Conservation (phyloP, 2,113 vertebrate genomes). For the Nannobrachium achirus region DNA sequence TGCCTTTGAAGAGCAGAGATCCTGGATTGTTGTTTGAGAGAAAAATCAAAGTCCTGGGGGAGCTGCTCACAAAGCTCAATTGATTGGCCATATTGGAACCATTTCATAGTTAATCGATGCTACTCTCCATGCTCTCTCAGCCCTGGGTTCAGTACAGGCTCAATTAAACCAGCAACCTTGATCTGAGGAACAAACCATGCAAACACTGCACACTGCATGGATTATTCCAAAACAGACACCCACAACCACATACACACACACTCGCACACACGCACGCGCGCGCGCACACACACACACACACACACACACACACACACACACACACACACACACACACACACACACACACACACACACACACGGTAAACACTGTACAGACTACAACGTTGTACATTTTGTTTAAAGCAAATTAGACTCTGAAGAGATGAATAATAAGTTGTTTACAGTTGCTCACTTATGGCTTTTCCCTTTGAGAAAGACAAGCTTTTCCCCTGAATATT, state of each 20-base stretch:
- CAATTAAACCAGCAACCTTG: conserved; percentile 78
- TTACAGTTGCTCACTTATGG: conserved; percentile 33
- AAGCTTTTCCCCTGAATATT: conserved; percentile 26
- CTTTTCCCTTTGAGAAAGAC: conserved; percentile 15
- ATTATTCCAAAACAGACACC: conserved; percentile 48
- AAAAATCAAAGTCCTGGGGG: conserved; percentile 75
- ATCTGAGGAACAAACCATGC: conserved; percentile 64
- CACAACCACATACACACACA: neutral
- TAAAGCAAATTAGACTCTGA: conserved; percentile 15
- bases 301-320: conserved; percentile 4
- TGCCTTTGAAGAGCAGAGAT: conserved; percentile 75
- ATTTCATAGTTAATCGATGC: conserved; percentile 82
- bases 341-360: conserved; percentile 1
- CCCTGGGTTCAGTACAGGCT: conserved; percentile 62
- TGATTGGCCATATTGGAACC: conserved; percentile 76
- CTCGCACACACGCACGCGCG: conserved; percentile 39
- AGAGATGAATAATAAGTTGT: conserved; percentile 42
- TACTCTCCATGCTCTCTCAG: conserved; percentile 69
- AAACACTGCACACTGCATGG: conserved; percentile 43
- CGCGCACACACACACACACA: conserved; percentile 3
- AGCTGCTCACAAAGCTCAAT: conserved; percentile 74
- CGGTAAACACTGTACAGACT: conserved; percentile 25
- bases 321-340: neutral
- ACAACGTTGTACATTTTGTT: conserved; percentile 35
- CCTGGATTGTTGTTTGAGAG: conserved; percentile 76